Evolutionary conservation across 2,113 vertebrate species (phyloP), one percentile per base, ranked within the genome.

Genomic region (Sceloporus tristichus): DNA sequence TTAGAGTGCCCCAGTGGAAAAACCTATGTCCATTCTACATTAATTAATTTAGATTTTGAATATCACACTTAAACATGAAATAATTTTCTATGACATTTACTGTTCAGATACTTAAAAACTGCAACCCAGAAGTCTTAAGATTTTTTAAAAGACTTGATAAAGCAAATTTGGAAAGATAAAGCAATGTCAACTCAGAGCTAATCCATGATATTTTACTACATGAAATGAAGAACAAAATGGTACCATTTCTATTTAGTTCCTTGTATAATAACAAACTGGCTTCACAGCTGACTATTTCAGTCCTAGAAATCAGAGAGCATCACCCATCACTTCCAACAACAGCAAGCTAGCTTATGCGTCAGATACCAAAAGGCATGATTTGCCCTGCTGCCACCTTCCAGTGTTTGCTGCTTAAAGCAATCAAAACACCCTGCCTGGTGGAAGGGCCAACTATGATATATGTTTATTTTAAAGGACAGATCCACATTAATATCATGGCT

Each of bases 161-260:
- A 11, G 16, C 8, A 56, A 59, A 93, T 91, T 82, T 89, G 42
- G 53, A 88, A 86, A 86, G 65, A 87, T 89, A 87, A 88, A 0
- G 0, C 56, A n/a, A 2, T 1, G 40, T 59, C 29, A 79, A 14
- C 11, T 62, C 59, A 62, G 18, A 18, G 59, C 59, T 14, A 62
- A 62, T 4, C 18, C 14, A 62, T 18, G 11, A 4, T 18, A 62
- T 14, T 62, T 62, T 62, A 62, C 59, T 62, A 18, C 59, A 16
- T 62, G 59, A 62, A 62, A 16, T 62, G 13, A 62, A 62, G 59
- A 62, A 62, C 59, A 62, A 62, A 62, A 62, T 62, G 59, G 16
- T 18, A 14, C 11, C 4, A 14, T 62, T 62, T 14, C 13, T 18
- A 62, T 62, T 62, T 14, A 62, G 4, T 62, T 62, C 59, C 13